Evolutionary conservation across 2,797 vertebrate genomes (phyloP).

Genomic region (Hemitrygon akajei): DNA sequence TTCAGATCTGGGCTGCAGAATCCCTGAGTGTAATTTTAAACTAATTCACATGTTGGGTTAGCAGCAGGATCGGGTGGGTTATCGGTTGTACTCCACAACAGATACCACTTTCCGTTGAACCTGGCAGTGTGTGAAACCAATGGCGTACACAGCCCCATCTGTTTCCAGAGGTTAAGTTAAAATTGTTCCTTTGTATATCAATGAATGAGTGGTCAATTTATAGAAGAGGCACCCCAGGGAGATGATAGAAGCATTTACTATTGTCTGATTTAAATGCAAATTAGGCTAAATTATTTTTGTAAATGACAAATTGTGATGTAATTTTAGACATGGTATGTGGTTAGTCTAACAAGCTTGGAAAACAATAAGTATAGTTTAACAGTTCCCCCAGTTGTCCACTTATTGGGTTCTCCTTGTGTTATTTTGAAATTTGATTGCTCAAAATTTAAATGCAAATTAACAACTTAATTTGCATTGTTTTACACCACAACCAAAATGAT

Average conservation of each 20-base stretch:
- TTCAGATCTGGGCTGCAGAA: neutral
- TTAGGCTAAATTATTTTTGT: neutral
- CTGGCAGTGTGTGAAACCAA: neutral
- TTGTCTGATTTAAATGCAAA: neutral
- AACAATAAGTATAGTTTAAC: neutral
- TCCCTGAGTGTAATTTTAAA: neutral
- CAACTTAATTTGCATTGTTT: neutral
- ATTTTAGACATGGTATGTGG: neutral
- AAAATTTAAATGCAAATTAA: neutral
- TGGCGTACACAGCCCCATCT: neutral
- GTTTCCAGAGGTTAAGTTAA: neutral
- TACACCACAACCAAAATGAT: neutral
- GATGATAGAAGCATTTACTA: neutral
- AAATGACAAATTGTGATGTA: neutral
- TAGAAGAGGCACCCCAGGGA: neutral
- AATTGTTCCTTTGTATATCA: neutral
- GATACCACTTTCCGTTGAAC: neutral
- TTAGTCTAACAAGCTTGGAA: neutral
- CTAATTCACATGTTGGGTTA: neutral
- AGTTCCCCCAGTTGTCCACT: neutral
- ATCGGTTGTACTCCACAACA: neutral
- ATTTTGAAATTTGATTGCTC: neutral
- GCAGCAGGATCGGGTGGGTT: neutral
- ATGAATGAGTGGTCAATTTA: neutral
- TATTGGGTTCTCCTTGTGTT: neutral